These are phyloP conservation scores for Meghimatium bilineatum DNA, from an alignment of 2,888 invertebrate species.

Conservation along the genomic window DNA sequence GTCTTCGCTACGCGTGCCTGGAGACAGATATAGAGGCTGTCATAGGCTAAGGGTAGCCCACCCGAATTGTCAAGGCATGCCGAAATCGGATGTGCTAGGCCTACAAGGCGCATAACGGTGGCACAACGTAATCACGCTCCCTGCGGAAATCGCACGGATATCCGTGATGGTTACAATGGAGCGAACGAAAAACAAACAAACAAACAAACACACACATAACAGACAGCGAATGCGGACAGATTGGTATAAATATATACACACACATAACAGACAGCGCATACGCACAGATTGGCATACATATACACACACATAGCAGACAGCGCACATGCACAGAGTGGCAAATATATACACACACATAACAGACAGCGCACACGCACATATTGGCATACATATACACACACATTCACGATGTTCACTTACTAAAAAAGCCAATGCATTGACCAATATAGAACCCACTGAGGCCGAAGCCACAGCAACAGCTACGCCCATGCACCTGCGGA, in stretches of 20 bases:
- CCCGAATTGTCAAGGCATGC: too few relatives aligned
- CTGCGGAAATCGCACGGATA: too few relatives aligned
- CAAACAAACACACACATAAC: too few relatives aligned
- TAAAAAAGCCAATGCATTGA: slow-evolving; percentile 55
- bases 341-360: not conserved
- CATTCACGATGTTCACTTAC: slow-evolving; percentile 39
- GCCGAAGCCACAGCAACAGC: slow-evolving; percentile 61
- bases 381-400: not conserved
- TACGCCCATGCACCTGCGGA: slow-evolving; percentile 66
- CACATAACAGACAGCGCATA: not conserved
- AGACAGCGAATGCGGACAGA: too few relatives aligned
- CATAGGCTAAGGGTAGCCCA: too few relatives aligned
- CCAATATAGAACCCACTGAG: slow-evolving; percentile 58
- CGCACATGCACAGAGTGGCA: not conserved
- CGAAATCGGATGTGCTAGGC: too few relatives aligned
- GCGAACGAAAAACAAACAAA: too few relatives aligned
- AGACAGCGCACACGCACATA: not conserved
- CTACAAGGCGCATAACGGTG: too few relatives aligned
- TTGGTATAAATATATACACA: not conserved
- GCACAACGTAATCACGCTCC: too few relatives aligned
- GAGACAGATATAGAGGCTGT: too few relatives aligned
- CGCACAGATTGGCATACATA: not conserved
- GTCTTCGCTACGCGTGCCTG: too few relatives aligned
- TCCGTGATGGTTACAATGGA: too few relatives aligned
- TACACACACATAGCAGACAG: not conserved